A percentile compares a stretch with the other conserved stretches of the same genome.
Conservation (phyloP, 2,797 vertebrate species). For the Benthosema pterotum region DNA sequence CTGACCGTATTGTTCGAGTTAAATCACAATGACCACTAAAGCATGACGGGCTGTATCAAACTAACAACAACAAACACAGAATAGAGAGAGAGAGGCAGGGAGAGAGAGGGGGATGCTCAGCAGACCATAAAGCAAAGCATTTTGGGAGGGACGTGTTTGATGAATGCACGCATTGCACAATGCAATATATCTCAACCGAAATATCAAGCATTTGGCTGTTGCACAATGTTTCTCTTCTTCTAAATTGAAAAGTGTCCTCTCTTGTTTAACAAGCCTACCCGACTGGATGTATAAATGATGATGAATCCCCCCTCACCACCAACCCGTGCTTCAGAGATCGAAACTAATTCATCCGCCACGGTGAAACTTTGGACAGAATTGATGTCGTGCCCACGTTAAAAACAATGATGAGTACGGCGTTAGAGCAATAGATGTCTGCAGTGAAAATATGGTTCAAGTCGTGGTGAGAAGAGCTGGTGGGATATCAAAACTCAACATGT, state of each 20-base stretch:
- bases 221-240: background rate
- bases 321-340: slow-evolving; percentile 32
- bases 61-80: slow-evolving; percentile 8
- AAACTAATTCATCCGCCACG: slow-evolving; percentile 5
- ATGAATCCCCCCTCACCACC: slow-evolving; percentile 22
- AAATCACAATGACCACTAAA: slow-evolving; percentile 21
- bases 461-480: too few species aligned
- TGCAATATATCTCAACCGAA: slow-evolving; percentile 7
- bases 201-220: slow-evolving; percentile 8
- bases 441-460: too few species aligned
- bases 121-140: background rate
- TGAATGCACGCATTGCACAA: slow-evolving; percentile 6
- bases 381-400: too few species aligned
- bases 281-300: slow-evolving; percentile 18
- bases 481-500: background rate
- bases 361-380: slow-evolving; percentile 11
- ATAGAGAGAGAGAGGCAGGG: too few species aligned
- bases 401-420: too few species aligned
- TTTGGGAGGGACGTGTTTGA: background rate
- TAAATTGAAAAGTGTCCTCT: slow-evolving; percentile 21
- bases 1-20: slow-evolving; percentile 6
- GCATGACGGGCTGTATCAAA: slow-evolving; percentile 3
- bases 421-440: too few species aligned
- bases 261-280: slow-evolving; percentile 17
- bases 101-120: background rate